These are phyloP conservation scores for Frankliniella fusca DNA, from an alignment of 2,888 invertebrate genomes.

Conservation along the genomic window DNA sequence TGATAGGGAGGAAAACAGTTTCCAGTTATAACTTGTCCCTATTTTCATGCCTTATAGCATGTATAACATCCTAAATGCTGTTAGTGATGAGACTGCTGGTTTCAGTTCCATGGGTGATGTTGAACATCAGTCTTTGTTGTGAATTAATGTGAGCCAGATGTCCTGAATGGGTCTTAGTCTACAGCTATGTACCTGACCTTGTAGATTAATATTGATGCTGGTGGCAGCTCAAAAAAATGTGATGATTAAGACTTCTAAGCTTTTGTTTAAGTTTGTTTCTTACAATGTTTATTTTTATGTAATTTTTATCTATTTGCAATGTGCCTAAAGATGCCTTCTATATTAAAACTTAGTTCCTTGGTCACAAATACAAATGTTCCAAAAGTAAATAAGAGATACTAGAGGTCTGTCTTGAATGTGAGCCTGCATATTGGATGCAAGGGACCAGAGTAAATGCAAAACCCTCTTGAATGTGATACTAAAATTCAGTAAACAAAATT, in stretches of 20 bases:
- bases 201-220: neutral
- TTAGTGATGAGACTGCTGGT: neutral
- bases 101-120: neutral
- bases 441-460: neutral
- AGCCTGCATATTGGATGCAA: neutral
- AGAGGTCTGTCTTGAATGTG: neutral
- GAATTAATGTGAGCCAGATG: neutral
- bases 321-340: no score
- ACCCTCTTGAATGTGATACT: neutral
- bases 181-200: neutral
- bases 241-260: conserved; percentile 14
- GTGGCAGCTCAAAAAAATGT: neutral
- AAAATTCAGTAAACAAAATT: neutral
- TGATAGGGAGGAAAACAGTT: neutral
- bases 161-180: neutral
- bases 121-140: no score
- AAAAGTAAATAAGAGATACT: neutral
- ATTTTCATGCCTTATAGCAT: neutral
- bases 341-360: no score
- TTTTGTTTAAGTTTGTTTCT: neutral
- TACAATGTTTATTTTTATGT: neutral
- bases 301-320: no score
- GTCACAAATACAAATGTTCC: neutral
- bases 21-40: neutral
- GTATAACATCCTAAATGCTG: neutral